Evolutionary conservation across 1,140 invertebrate species (phyloP), one percentile per base, ranked within the genome.

Genomic region (Drosophila sproati): DNA sequence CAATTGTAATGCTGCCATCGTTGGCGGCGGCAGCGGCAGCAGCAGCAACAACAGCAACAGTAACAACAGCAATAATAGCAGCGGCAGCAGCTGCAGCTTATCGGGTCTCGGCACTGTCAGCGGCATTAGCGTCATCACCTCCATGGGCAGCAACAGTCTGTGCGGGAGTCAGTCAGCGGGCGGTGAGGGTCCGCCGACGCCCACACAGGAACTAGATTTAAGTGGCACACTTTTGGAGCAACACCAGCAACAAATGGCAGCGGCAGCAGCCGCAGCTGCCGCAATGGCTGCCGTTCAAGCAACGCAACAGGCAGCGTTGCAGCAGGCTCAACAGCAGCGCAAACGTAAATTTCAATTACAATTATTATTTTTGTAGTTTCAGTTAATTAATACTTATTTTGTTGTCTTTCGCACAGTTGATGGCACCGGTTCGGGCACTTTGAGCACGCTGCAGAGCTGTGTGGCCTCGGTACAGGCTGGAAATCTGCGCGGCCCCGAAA

Each of bases 401-500:
- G 10, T 57, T 72, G 20, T 20, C 20, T 1, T 20, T 20, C 1
- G 20, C 63, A 2, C 52, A 92, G 92, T 92, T 54, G 92, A 92
- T 73, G 78, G 79, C 54, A 81, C 83, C 39, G 68, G 82, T 32
- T 83, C 91, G 10, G 80, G 80, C 20, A 82, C 83, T 2, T 69
- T 93, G n/a, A 93, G 92, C 73, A 83, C 87, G 31, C 73, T 93
- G 34, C 92, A 92, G 72, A 92, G 92, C 77, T 93, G 92, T 59
- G 91, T 93, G 29, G 67, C 66, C 47, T 91, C 91, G 8, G 83
- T 87, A 29, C 92, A 92, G 74, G 80, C 86, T 45, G 80, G 78
- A 3, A 91, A 92, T 59, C 51, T 86, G 29, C 90, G 91, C 28
- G 92, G 92, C 68, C 96, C 96, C 47, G 95, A 96, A 91, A 94